Percentiles rank a stretch among this genome's conserved stretches.
Conservation (phyloP, 53 echinoderm and acorn worm species). For the Paracentrotus lividus region DNA sequence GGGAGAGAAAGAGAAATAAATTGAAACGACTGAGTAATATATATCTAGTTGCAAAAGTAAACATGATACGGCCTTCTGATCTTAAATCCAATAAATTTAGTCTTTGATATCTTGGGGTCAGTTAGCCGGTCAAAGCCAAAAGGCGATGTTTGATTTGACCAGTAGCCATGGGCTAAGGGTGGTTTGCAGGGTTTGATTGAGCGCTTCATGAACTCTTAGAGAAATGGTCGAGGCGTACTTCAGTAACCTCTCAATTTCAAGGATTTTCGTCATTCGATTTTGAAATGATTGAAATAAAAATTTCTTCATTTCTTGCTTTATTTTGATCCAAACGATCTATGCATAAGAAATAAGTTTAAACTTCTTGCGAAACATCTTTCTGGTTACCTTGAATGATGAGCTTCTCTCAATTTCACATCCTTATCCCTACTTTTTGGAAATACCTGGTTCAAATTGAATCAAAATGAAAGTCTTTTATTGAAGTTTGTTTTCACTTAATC, state of each 20-base stretch:
- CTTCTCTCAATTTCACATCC: background rate
- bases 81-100: constrained; percentile 65
- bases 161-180: constrained; percentile 34
- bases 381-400: background rate
- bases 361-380: background rate
- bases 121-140: constrained; percentile 49
- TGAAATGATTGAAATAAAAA: background rate
- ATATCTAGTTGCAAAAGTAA: constrained; percentile 72
- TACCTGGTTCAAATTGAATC: background rate
- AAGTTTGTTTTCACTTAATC: background rate
- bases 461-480: background rate
- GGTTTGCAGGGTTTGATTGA: background rate
- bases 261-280: background rate
- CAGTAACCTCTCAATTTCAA: constrained; percentile 6
- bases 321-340: background rate
- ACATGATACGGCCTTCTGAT: constrained; percentile 61
- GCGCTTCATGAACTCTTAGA: background rate
- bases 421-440: background rate
- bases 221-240: background rate
- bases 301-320: background rate
- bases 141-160: constrained; percentile 63
- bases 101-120: constrained; percentile 58
- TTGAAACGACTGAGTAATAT: constrained; percentile 64
- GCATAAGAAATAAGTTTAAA: no score
- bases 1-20: constrained; percentile 62